phyloP scores from a whole-genome alignment of 2,113 vertebrate species.

The Lathamus discolor region DNA sequence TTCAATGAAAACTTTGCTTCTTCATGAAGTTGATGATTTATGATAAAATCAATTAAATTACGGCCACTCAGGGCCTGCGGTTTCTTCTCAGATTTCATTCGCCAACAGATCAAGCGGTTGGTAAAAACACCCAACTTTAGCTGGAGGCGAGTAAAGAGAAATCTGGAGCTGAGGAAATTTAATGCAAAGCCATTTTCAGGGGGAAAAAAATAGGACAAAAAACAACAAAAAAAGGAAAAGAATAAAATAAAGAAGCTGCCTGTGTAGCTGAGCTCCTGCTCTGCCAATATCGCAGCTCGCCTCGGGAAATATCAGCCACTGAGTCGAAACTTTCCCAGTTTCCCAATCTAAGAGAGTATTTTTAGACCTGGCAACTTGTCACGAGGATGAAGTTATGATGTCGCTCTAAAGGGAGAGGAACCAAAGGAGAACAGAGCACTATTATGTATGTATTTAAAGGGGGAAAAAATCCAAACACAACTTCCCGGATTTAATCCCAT shows the following conservation, averaged over 20 bases:
- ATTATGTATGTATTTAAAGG: neutral
- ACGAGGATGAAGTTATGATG: neutral
- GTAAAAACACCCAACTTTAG: constrained; percentile 76
- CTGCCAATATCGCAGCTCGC: constrained; percentile 46
- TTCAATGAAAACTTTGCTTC: constrained; percentile 81
- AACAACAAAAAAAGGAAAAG: neutral
- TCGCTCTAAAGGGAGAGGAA: neutral
- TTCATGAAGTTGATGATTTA: constrained; percentile 92
- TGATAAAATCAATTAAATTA: constrained; percentile 92
- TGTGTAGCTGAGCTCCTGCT: neutral
- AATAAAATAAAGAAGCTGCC: neutral
- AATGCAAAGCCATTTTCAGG: constrained; percentile 77
- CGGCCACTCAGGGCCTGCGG: constrained; percentile 80
- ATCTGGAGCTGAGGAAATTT: constrained; percentile 75
- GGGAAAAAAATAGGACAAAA: neutral
- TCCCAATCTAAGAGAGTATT: neutral
- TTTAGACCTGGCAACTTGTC: neutral
- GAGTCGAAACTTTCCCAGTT: constrained; percentile 40
- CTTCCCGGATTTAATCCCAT: neutral
- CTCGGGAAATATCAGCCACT: constrained; percentile 66
- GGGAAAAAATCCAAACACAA: neutral
- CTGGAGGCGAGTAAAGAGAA: constrained; percentile 80
- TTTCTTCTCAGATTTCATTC: constrained; percentile 81
- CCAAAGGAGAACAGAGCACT: neutral
- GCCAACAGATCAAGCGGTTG: constrained; percentile 74